Percentiles rank a stretch among this genome's conserved stretches.
These are phyloP conservation scores for Anser cygnoides DNA, from an alignment of 2,113 vertebrate genomes.

Conservation along the genomic window DNA sequence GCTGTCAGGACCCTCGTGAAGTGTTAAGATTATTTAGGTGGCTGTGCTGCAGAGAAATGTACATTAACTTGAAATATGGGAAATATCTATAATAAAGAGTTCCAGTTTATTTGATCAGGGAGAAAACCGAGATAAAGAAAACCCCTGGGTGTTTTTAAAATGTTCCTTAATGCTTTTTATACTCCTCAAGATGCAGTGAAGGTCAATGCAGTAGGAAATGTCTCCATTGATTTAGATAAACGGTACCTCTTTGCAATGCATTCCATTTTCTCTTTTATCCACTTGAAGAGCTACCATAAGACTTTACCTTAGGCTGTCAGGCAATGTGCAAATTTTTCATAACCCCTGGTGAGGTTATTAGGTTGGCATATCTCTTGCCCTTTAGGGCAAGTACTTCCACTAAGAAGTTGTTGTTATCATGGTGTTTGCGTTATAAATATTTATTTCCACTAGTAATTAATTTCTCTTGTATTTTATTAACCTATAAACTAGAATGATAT, in stretches of 20 bases:
- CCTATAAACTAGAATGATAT: neutral
- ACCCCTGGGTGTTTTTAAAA: slow-evolving; percentile 48
- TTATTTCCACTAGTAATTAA: slow-evolving; percentile 39
- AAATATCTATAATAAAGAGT: slow-evolving; percentile 59
- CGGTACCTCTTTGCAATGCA: slow-evolving; percentile 42
- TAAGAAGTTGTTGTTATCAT: slow-evolving; percentile 4
- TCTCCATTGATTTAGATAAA: slow-evolving; percentile 75
- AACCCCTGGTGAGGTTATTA: slow-evolving; percentile 58
- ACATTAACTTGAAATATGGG: slow-evolving; percentile 52
- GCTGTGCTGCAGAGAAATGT: slow-evolving; percentile 10
- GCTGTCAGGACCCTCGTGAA: slow-evolving; percentile 27
- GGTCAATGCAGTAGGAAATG: slow-evolving; percentile 65
- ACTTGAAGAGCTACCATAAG: slow-evolving; percentile 57
- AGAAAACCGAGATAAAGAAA: slow-evolving; percentile 42
- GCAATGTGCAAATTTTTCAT: slow-evolving; percentile 65
- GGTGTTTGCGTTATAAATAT: slow-evolving; percentile 34
- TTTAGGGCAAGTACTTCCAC: slow-evolving; percentile 41
- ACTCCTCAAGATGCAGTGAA: slow-evolving; percentile 63
- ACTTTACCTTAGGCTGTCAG: slow-evolving; percentile 63
- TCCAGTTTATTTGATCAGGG: slow-evolving; percentile 59
- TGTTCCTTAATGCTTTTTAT: slow-evolving; percentile 50
- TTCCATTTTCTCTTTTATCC: slow-evolving; percentile 69
- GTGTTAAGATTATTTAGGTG: slow-evolving; percentile 53
- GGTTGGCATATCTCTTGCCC: slow-evolving; percentile 51
- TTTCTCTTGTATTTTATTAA: slow-evolving; percentile 34